Evolutionary conservation across 2,113 vertebrate genomes (phyloP).

Genomic region (Larimichthys crocea): DNA sequence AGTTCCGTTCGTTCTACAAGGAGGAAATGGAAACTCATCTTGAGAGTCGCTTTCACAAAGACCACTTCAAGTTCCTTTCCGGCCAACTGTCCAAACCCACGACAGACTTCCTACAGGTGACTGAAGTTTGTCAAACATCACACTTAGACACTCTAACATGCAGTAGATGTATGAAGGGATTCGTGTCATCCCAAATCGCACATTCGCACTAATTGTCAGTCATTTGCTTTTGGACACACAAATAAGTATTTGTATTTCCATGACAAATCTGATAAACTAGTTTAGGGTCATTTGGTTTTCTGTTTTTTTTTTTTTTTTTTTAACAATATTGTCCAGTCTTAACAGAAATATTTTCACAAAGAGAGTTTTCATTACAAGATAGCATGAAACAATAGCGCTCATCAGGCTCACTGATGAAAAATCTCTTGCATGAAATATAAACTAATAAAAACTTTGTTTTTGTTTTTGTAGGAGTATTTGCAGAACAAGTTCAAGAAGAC

Average conservation of each 20-base stretch:
- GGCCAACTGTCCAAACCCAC: conserved; percentile 92
- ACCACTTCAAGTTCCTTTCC: conserved; percentile 92
- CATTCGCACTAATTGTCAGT: background rate
- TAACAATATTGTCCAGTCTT: too few relatives aligned
- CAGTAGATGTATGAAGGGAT: background rate
- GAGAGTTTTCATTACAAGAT: too few relatives aligned
- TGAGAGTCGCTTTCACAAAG: conserved; percentile 94
- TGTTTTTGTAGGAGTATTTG: conserved; percentile 88
- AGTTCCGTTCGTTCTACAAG: conserved; percentile 94
- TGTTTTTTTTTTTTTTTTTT: too few relatives aligned
- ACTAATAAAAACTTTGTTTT: background rate
- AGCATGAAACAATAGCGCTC: too few relatives aligned
- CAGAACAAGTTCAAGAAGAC: conserved; percentile 92
- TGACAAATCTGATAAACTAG: too few relatives aligned
- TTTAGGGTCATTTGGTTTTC: too few relatives aligned
- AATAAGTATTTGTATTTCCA: too few relatives aligned
- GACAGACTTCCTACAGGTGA: conserved; percentile 93
- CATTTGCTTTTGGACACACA: background rate
- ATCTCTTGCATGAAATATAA: background rate
- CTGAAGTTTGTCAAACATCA: background rate
- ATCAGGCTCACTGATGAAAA: background rate
- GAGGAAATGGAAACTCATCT: conserved; percentile 92
- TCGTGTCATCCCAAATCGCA: background rate
- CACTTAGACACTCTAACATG: background rate
- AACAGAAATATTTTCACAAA: too few relatives aligned